Percentiles rank a stretch among this genome's conserved stretches.
These are phyloP conservation scores for Equus przewalskii DNA, from an alignment of 2,113 vertebrate species.

Conservation along the genomic window DNA sequence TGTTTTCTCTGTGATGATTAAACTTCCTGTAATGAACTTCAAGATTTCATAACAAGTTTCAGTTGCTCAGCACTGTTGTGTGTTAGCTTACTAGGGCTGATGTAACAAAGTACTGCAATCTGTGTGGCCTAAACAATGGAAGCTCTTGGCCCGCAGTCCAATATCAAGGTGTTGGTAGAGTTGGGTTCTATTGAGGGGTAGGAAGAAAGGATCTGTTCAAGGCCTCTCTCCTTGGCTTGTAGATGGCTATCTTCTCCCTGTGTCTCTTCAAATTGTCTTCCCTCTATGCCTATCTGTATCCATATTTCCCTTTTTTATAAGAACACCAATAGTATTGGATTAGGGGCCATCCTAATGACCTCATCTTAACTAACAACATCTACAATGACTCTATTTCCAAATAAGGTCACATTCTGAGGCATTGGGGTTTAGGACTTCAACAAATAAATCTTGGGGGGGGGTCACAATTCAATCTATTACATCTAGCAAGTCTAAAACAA, in stretches of 20 bases:
- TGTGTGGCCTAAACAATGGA: neutral
- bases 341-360: neutral
- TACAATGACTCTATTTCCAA: neutral
- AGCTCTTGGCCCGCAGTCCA: neutral
- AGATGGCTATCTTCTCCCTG: neutral
- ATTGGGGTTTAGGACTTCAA: neutral
- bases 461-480: neutral
- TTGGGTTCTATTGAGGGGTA: neutral
- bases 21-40: neutral
- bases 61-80: neutral
- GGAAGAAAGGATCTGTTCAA: neutral
- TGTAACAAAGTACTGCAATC: neutral
- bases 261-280: neutral
- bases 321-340: neutral
- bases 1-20: neutral
- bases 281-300: neutral
- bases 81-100: neutral
- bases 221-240: neutral
- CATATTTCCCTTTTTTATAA: neutral
- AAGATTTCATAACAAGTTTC: conserved; percentile 54
- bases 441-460: neutral
- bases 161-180: neutral
- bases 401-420: neutral
- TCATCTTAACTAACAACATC: neutral
- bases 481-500: neutral